These are phyloP conservation scores for Microtus ochrogaster DNA, from an alignment of 2,113 vertebrate species.

Conservation along the genomic window DNA sequence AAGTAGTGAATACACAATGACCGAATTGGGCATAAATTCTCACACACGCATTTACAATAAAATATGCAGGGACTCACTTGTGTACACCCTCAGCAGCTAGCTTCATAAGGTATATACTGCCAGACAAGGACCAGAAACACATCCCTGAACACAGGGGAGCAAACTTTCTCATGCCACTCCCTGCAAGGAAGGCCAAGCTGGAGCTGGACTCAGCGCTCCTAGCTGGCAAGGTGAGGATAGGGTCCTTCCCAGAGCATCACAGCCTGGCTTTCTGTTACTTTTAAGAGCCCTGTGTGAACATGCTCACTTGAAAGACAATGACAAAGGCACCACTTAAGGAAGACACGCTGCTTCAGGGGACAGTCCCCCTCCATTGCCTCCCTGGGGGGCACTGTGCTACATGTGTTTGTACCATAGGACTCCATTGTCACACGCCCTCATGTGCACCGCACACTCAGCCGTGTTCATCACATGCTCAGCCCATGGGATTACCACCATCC, in stretches of 20 bases:
- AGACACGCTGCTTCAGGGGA: not conserved
- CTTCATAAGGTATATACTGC: not conserved
- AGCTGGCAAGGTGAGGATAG: not conserved
- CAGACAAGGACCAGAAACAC: not conserved
- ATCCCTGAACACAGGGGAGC: not conserved
- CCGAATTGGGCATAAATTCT: not conserved
- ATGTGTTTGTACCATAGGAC: not conserved
- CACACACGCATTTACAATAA: not conserved
- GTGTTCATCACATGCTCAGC: not conserved
- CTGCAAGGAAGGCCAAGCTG: not conserved
- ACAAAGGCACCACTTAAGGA: not conserved
- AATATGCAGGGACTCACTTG: not conserved
- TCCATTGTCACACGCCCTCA: not conserved
- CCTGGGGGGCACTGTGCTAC: not conserved
- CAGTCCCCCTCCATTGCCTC: too few species aligned
- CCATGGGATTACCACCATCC: not conserved
- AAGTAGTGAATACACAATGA: not conserved
- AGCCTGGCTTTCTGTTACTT: not conserved
- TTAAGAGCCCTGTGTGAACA: not conserved
- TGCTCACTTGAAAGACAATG: not conserved
- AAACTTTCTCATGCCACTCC: not conserved
- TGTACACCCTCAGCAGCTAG: not conserved
- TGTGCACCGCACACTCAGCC: not conserved
- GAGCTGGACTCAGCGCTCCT: not conserved
- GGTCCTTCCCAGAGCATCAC: not conserved